Percentiles rank a stretch among this genome's conserved stretches.
These are phyloP conservation scores for Periplaneta americana DNA, from an alignment of 1,140 invertebrate genomes.

Conservation along the genomic window DNA sequence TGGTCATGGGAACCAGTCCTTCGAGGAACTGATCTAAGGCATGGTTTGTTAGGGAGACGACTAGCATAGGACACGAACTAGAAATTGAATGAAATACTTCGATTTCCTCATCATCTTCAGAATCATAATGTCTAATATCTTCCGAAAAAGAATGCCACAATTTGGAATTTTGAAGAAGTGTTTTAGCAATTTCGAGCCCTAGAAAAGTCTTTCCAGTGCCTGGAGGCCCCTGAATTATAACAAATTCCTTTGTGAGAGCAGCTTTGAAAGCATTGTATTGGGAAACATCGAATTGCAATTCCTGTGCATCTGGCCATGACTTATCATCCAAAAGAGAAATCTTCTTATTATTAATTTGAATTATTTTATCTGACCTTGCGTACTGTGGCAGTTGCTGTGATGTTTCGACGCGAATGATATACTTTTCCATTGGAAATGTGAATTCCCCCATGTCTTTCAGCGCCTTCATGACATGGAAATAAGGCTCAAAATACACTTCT, in stretches of 20 bases:
- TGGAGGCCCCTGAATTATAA: slow-evolving; percentile 53
- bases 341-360: not conserved
- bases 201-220: slow-evolving; percentile 50
- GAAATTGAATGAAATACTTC: slow-evolving; percentile 19
- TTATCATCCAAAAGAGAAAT: slow-evolving; percentile 19
- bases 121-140: too few relatives aligned
- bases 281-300: slow-evolving; percentile 27
- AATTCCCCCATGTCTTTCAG: slow-evolving; percentile 45
- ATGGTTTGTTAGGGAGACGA: slow-evolving; percentile 56
- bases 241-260: slow-evolving; percentile 29
- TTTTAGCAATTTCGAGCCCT: slow-evolving; percentile 33
- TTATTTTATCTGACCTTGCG: too few relatives aligned
- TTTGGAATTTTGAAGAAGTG: slow-evolving; percentile 29
- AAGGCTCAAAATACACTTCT: slow-evolving; percentile 63
- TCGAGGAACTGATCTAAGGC: slow-evolving; percentile 57
- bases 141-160: too few relatives aligned
- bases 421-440: too few relatives aligned
- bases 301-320: slow-evolving; percentile 25
- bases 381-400: too few relatives aligned
- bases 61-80: slow-evolving; percentile 40
- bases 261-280: slow-evolving; percentile 28
- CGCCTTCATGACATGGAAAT: slow-evolving; percentile 53
- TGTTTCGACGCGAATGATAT: too few relatives aligned
- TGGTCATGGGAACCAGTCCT: slow-evolving; percentile 35
- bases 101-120: too few relatives aligned